Evolutionary conservation across 2,113 vertebrate genomes (phyloP), one percentile per base, ranked within the genome.

Genomic region (Mustela lutreola): DNA sequence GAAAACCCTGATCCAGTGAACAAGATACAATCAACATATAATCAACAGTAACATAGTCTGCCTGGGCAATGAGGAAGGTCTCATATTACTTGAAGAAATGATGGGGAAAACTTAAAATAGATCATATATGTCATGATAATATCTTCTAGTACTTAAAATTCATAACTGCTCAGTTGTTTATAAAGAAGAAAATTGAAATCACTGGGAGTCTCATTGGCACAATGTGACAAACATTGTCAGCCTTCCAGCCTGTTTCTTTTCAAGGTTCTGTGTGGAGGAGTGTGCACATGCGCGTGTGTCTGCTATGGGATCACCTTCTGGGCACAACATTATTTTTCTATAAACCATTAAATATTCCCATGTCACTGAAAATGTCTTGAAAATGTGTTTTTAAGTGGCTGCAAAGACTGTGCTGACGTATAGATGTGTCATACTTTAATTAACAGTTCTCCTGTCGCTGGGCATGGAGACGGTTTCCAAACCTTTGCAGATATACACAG

Each of bases 401-500:
- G 36, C n/a, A 90, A 95, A 84, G 92, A 94, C 70, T 92, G 50
- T 87, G 91, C 63, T 81, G 63, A 92, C 76, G 67, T 71, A 92
- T 26, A 88, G 36, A 78, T 81, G 42, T 92, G 84, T 95, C 78
- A 78, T 90, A 65, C 60, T 81, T 97, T 97, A 97, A 97, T 95
- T 87, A 97, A 93, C 65, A 88, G 0, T 83, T 45, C 42, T 83
- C 42, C 56, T 45, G 53, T 62, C 65, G 22, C 58, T 45, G 42
- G 42, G 58, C 84, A 21, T 31, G 67, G 75, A 84, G 70, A 22
- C 79, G 73, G 56, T 97, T 96, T 89, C 82, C 36, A 96, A 93
- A 89, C 22, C 31, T 94, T 79, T 89, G 65, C 96, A 93, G 84
- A 63, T 84, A 65, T 16, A 80, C 93, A 60, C n/a, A 36, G 84